Percentiles rank a stretch among this genome's conserved stretches.
phyloP scores from a whole-genome alignment of 2,113 vertebrate genomes.

The Amblyopsis rosae region DNA sequence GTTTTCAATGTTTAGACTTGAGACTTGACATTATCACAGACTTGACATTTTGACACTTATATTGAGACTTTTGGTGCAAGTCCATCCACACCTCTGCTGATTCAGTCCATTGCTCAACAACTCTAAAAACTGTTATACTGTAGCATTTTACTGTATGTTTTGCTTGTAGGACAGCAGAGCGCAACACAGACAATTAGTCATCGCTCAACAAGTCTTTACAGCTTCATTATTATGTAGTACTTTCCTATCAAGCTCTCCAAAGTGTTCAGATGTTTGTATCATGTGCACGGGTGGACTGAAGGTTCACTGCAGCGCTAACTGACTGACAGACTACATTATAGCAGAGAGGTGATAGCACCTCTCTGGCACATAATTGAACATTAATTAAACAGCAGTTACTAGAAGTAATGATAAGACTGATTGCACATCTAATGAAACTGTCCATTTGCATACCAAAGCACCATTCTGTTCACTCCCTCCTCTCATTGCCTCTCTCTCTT shows the following conservation, averaged over 20 bases:
- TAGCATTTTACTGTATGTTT: no score
- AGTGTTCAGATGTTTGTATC: constrained; percentile 35
- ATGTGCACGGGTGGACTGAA: constrained; percentile 8
- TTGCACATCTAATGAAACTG: constrained; percentile 47
- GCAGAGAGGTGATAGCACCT: constrained; percentile 40
- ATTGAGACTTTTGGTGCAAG: no score
- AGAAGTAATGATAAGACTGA: constrained; percentile 55
- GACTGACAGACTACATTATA: constrained; percentile 54
- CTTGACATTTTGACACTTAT: no score
- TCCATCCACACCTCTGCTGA: no score
- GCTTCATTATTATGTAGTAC: constrained; percentile 32
- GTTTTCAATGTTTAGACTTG: no score
- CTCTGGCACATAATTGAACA: constrained; percentile 41
- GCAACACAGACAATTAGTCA: not conserved
- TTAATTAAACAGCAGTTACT: constrained; percentile 48
- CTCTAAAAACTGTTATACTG: no score
- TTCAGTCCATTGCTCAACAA: no score
- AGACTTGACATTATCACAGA: no score
- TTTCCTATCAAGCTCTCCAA: constrained; percentile 7
- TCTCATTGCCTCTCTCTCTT: not conserved
- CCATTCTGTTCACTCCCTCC: constrained; percentile 5
- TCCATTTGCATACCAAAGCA: constrained; percentile 44
- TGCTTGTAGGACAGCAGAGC: not conserved
- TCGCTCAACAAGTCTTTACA: constrained; percentile 15
- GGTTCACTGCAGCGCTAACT: constrained; percentile 24